Evolutionary conservation across 2,797 vertebrate genomes (phyloP).

Genomic region (Alectoris magna): DNA sequence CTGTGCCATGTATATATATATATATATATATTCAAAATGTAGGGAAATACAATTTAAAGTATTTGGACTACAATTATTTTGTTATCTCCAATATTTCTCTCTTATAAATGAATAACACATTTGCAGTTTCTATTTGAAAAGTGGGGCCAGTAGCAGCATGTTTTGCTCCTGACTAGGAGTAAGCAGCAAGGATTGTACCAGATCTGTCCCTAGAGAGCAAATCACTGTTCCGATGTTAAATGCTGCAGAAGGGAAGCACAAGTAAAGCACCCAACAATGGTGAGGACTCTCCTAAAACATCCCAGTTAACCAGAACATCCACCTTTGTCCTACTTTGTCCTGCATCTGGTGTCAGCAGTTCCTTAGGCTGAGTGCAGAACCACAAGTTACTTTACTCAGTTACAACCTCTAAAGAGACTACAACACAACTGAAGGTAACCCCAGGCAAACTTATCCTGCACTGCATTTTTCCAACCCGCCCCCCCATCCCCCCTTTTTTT

Average conservation of each 20-base stretch:
- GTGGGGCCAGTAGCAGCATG: not conserved
- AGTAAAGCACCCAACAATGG: not conserved
- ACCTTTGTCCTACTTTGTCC: not conserved
- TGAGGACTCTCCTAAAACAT: not conserved
- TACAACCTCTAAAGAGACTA: not conserved
- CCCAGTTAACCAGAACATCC: not conserved
- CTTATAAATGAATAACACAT: slow-evolving; percentile 6
- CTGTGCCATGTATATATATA: not conserved
- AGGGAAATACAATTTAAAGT: not conserved
- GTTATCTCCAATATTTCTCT: not conserved
- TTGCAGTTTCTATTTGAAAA: slow-evolving; percentile 17
- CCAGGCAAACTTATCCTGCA: not conserved
- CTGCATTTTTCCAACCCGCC: not conserved
- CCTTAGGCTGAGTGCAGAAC: not conserved
- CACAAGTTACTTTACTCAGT: not conserved
- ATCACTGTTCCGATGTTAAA: not conserved
- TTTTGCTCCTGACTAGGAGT: not conserved
- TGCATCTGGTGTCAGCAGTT: not conserved
- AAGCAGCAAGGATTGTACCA: not conserved
- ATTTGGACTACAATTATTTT: not conserved
- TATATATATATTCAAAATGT: not conserved
- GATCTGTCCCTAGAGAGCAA: slow-evolving; percentile 8
- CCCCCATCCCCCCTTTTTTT: no score
- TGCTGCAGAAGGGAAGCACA: not conserved
- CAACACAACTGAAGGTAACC: not conserved